Evolutionary conservation across 2,888 invertebrate genomes (phyloP).

Genomic region (Drosophila sordidapex): DNA sequence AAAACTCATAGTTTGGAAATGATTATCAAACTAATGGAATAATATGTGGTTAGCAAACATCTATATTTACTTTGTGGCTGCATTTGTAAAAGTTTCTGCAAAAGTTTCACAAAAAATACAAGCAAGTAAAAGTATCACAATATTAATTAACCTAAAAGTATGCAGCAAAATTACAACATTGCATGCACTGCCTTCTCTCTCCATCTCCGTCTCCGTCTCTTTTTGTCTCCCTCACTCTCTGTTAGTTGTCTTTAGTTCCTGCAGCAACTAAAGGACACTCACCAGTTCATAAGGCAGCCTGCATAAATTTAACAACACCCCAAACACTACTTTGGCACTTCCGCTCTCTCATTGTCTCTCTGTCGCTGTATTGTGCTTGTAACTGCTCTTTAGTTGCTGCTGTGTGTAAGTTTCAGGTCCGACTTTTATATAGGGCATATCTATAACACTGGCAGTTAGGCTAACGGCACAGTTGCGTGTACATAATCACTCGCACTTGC

Average conservation of each 20-base stretch:
- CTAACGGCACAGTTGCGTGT: conserved; percentile 72
- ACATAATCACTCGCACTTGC: conserved; percentile 73
- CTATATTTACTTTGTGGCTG: background rate
- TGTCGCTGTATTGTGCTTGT: background rate
- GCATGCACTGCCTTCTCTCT: background rate
- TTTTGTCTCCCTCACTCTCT: background rate
- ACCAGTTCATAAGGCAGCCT: background rate
- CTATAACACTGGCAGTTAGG: conserved; percentile 28
- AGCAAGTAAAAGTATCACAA: background rate
- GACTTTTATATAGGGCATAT: conserved; percentile 15
- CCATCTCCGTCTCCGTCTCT: background rate
- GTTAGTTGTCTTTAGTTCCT: background rate
- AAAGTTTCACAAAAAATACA: background rate
- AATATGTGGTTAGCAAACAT: background rate
- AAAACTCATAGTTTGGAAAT: background rate
- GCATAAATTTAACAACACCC: conserved; percentile 6
- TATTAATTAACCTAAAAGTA: conserved; percentile 11
- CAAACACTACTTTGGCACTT: background rate
- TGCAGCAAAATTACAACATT: conserved; percentile 6
- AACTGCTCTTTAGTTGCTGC: conserved; percentile 8
- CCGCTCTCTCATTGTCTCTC: background rate
- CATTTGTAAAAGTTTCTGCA: background rate
- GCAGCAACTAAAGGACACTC: background rate
- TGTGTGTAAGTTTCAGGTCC: background rate
- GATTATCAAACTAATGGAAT: background rate